Conservation (phyloP, 2,888 invertebrate species). For the Siphlonurus alternatus region DNA sequence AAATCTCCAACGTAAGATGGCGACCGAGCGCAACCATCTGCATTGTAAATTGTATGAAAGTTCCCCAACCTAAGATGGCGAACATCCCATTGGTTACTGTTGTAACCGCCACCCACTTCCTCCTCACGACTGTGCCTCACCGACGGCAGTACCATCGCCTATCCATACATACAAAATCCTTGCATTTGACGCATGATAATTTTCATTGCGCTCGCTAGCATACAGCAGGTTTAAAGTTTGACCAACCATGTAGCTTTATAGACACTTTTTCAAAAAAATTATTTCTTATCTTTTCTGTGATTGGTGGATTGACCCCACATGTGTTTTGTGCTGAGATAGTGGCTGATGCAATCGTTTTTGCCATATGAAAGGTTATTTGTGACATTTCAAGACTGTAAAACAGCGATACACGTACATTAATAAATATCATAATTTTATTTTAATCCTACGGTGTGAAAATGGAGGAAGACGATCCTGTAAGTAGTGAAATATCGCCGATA, state of each 20-base stretch:
- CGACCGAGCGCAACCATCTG: no score
- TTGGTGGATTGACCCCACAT: neutral
- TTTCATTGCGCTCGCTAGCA: neutral
- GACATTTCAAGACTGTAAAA: neutral
- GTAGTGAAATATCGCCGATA: conserved; percentile 19
- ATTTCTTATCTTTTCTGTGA: neutral
- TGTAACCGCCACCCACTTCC: no score
- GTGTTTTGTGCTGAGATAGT: neutral
- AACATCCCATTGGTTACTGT: no score
- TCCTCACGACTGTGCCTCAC: no score
- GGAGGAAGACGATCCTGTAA: conserved; percentile 37
- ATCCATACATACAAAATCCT: no score
- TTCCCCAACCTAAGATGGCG: no score
- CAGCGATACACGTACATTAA: no score
- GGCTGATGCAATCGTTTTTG: neutral
- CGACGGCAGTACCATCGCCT: no score
- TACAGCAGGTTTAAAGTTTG: neutral
- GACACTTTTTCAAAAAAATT: neutral
- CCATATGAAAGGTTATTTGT: neutral
- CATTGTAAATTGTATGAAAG: no score
- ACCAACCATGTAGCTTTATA: neutral
- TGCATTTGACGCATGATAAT: neutral
- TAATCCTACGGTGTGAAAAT: no score
- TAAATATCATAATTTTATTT: no score
- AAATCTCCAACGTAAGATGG: no score